A percentile compares a stretch with the other conserved stretches of the same genome.
Conservation (phyloP, 2,888 invertebrate genomes). For the Drosophila borealis region DNA sequence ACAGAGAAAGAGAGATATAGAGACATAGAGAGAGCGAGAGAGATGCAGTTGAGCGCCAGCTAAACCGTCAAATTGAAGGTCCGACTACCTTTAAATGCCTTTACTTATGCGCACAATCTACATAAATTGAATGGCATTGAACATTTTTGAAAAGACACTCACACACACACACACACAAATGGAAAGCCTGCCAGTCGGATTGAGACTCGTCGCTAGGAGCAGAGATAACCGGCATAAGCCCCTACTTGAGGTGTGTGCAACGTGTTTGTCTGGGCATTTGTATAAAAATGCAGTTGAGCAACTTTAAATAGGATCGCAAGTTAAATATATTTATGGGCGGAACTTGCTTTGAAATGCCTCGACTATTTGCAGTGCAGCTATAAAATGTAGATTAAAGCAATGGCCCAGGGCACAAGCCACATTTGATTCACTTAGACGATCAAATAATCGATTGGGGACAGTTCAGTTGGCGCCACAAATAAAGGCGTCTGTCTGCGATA, state of each 20-base stretch:
- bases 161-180: conserved; percentile 4
- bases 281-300: conserved; percentile 11
- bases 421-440: conserved; percentile 35
- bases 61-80: conserved; percentile 25
- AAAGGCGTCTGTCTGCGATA: conserved; percentile 19
- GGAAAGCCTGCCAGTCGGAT: too few relatives aligned
- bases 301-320: conserved; percentile 17
- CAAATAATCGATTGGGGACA: conserved; percentile 55
- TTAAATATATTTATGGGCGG: conserved; percentile 4
- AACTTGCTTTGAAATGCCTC: not conserved
- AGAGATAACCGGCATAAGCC: conserved; percentile 11
- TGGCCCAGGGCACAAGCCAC: conserved; percentile 6
- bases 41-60: conserved; percentile 24
- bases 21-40: not conserved
- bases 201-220: not conserved
- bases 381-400: conserved; percentile 47
- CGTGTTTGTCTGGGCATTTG: conserved; percentile 13
- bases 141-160: conserved; percentile 36
- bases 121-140: conserved; percentile 61
- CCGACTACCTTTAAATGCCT: conserved; percentile 62
- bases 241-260: conserved; percentile 15
- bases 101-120: conserved; percentile 51
- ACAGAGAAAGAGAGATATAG: not conserved
- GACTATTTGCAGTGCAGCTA: conserved; percentile 5
- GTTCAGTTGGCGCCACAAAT: conserved; percentile 46